Conservation (phyloP, 2,797 vertebrate genomes). For the Pantherophis alleghaniensis region DNA sequence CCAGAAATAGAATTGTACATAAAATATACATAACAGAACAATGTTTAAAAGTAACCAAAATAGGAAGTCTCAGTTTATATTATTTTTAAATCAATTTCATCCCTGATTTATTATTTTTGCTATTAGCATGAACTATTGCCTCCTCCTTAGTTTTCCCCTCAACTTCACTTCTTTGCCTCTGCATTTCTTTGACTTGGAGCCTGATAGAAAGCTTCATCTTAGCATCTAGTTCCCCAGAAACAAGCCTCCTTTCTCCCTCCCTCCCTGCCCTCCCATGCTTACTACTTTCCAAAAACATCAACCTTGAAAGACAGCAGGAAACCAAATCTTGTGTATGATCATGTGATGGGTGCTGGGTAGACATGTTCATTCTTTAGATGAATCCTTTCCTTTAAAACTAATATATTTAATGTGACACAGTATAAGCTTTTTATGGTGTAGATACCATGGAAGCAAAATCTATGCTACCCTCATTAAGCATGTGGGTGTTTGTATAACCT, state of each 20-base stretch:
- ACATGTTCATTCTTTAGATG: background rate
- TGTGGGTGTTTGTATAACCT: background rate
- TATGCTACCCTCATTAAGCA: background rate
- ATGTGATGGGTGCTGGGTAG: background rate
- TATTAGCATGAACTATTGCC: background rate
- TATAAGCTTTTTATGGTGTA: background rate
- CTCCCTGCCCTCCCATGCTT: background rate
- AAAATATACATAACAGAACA: background rate
- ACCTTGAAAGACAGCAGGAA: background rate
- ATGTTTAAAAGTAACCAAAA: background rate
- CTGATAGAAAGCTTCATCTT: background rate
- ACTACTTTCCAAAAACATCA: background rate
- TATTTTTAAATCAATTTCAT: background rate
- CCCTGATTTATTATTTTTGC: background rate
- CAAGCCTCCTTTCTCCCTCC: background rate
- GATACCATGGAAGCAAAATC: background rate
- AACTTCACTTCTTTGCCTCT: background rate
- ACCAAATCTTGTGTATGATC: background rate
- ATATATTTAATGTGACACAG: background rate
- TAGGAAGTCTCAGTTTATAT: background rate
- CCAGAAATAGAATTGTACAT: background rate
- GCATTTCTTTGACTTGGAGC: background rate
- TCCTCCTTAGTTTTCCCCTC: background rate
- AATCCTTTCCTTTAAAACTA: background rate
- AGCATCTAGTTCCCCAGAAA: background rate